phyloP scores from a whole-genome alignment of 2,113 vertebrate species.

The Phylloscopus whistleri region DNA sequence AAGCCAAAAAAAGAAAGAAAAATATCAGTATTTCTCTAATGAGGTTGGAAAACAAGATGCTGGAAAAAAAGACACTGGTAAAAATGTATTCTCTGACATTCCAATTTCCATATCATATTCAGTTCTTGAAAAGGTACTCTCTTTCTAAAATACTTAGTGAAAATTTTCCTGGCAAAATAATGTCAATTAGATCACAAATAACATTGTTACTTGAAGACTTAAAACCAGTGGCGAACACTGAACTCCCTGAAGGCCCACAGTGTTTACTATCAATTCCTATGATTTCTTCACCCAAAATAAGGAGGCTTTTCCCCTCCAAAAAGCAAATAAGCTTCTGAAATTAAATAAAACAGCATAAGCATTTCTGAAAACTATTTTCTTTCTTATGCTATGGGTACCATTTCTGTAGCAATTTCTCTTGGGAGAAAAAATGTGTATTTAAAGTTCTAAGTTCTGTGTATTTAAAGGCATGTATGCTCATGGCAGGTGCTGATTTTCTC shows the following conservation, averaged over 20 bases:
- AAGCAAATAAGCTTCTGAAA: not conserved
- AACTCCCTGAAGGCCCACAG: not conserved
- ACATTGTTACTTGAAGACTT: not conserved
- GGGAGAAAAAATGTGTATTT: not conserved
- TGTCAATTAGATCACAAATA: not conserved
- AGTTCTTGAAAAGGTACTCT: not conserved
- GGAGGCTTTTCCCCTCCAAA: not conserved
- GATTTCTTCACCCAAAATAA: not conserved
- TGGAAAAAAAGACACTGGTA: not conserved
- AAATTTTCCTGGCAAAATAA: slow-evolving; percentile 12
- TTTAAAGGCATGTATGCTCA: not conserved
- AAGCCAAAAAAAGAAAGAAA: not conserved
- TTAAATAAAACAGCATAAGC: not conserved
- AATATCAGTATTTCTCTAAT: not conserved
- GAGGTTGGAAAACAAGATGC: not conserved
- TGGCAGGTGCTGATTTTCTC: not conserved
- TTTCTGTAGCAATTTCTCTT: not conserved
- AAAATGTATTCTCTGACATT: not conserved
- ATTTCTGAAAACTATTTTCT: not conserved
- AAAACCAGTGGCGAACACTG: not conserved
- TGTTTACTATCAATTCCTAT: not conserved
- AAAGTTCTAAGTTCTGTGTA: not conserved
- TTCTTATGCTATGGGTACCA: not conserved
- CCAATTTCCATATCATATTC: not conserved
- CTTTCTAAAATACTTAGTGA: not conserved